A percentile compares a stretch with the other conserved stretches of the same genome.
Conservation (phyloP, 2,113 vertebrate genomes). For the Crotalus horridus region DNA sequence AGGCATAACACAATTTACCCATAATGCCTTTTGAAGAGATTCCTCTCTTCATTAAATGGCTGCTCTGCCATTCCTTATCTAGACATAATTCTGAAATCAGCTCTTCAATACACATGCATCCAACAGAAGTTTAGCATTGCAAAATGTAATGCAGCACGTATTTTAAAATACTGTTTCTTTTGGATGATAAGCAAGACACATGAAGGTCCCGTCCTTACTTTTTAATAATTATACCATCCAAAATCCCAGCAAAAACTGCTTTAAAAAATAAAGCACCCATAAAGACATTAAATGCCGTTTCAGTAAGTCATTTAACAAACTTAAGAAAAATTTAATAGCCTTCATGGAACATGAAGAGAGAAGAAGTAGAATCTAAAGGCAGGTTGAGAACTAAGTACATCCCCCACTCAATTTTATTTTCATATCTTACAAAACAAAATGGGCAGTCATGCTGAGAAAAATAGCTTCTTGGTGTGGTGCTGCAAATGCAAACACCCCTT, state of each 20-base stretch:
- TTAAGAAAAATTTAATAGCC: conserved; percentile 15
- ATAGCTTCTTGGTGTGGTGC: conserved; percentile 70
- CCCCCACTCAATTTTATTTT: conserved; percentile 56
- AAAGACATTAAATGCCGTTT: conserved; percentile 34
- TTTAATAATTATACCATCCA: conserved; percentile 28
- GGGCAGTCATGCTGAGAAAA: conserved; percentile 72
- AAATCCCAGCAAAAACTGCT: conserved; percentile 36
- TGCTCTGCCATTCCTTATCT: not conserved
- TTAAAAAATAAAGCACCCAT: conserved; percentile 55
- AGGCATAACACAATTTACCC: not conserved
- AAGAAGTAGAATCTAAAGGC: conserved; percentile 62
- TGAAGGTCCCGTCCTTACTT: conserved; percentile 6
- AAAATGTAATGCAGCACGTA: not conserved
- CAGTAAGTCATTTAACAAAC: conserved; percentile 56
- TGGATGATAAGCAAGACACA: conserved; percentile 40
- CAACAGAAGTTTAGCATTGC: not conserved
- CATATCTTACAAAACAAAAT: conserved; percentile 75
- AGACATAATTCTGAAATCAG: not conserved
- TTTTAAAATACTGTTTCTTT: not conserved
- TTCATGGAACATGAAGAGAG: conserved; percentile 36
- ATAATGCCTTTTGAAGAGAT: not conserved
- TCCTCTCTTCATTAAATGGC: not conserved
- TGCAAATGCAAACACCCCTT: conserved; percentile 73
- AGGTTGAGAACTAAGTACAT: conserved; percentile 68
- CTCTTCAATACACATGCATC: not conserved